phyloP scores from a whole-genome alignment of 2,888 invertebrate genomes.

The Pyrochroa serraticornis region DNA sequence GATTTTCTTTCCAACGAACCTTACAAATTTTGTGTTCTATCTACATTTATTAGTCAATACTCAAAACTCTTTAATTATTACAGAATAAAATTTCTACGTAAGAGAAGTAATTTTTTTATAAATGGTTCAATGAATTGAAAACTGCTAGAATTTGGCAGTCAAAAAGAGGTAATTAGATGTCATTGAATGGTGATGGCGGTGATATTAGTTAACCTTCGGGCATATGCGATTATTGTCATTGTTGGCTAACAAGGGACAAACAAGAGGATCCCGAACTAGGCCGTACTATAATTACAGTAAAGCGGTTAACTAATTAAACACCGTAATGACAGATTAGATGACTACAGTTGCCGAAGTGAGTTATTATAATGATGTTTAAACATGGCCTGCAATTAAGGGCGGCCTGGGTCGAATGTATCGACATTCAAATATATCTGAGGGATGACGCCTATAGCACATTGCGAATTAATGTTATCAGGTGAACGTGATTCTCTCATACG shows the following conservation, averaged over 20 bases:
- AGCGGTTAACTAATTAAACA: constrained; percentile 31
- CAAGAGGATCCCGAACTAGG: constrained; percentile 23
- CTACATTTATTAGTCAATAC: too few species aligned
- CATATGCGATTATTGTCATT: constrained; percentile 23
- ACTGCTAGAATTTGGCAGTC: too few species aligned
- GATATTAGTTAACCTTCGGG: constrained; percentile 20
- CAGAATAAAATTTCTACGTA: too few species aligned
- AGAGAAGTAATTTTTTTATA: too few species aligned
- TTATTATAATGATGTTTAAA: constrained; percentile 33
- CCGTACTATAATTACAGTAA: constrained; percentile 27
- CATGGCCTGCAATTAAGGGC: constrained; percentile 23
- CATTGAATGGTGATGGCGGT: too few species aligned
- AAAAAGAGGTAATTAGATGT: too few species aligned
- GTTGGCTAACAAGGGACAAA: constrained; percentile 26
- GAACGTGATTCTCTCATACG: constrained; percentile 34
- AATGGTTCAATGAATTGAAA: too few species aligned
- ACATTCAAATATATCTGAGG: constrained; percentile 32
- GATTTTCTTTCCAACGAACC: too few species aligned
- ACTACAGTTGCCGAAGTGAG: constrained; percentile 27
- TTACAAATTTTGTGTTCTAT: too few species aligned
- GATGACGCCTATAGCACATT: constrained; percentile 33
- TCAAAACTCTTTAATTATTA: too few species aligned
- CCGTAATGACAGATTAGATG: constrained; percentile 31
- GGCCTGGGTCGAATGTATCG: constrained; percentile 18
- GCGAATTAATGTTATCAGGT: constrained; percentile 38